Conservation (phyloP, 2,113 vertebrate genomes). For the Urocolius indicus region DNA sequence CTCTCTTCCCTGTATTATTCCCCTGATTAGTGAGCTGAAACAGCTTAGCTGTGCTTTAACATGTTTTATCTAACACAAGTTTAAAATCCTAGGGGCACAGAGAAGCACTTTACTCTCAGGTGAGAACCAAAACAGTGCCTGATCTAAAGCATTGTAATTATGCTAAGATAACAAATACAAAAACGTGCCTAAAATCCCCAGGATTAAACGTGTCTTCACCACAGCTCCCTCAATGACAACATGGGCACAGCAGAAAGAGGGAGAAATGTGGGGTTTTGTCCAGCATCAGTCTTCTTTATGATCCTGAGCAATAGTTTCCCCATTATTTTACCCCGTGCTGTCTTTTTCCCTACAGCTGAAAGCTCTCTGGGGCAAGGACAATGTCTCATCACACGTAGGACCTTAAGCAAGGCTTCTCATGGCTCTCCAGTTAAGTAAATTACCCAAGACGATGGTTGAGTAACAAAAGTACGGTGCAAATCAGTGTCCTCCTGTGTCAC, state of each 20-base stretch:
- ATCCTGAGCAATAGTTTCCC: not conserved
- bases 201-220: not conserved
- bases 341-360: not conserved
- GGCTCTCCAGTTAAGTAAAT: not conserved
- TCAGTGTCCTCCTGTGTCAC: not conserved
- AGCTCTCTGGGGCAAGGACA: not conserved
- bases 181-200: not conserved
- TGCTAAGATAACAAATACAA: not conserved
- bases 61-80: not conserved
- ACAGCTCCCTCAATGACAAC: rapidly evolving
- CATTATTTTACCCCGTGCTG: not conserved
- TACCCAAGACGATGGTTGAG: not conserved
- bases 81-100: not conserved
- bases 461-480: not conserved
- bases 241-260: not conserved
- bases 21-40: not conserved
- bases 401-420: conserved; percentile 4
- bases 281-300: not conserved
- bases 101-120: not conserved
- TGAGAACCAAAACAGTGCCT: not conserved
- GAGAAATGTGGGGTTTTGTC: not conserved
- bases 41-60: not conserved
- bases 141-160: not conserved
- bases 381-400: not conserved
- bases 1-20: not conserved